These are phyloP conservation scores for Zaprionus africanus DNA, from an alignment of 1,140 invertebrate species.

Conservation along the genomic window DNA sequence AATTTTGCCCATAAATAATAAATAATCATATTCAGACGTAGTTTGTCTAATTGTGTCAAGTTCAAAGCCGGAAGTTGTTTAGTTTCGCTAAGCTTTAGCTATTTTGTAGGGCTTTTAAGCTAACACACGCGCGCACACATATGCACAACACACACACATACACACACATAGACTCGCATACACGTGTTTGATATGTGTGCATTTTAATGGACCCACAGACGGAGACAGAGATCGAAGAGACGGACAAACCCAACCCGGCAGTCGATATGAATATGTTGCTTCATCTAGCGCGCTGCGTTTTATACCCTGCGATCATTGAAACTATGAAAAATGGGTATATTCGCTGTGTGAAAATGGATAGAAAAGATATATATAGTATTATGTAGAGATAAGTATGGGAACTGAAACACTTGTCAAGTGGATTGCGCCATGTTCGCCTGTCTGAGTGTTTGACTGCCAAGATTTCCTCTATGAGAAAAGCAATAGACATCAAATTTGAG, in stretches of 20 bases:
- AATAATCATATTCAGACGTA: not conserved
- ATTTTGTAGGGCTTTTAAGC: conserved; percentile 32
- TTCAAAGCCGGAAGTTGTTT: conserved; percentile 39
- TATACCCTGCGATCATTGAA: too few relatives aligned
- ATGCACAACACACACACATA: not conserved
- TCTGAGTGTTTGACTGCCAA: too few relatives aligned
- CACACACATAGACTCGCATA: not conserved
- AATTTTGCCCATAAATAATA: conserved; percentile 7
- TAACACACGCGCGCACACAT: conserved; percentile 1
- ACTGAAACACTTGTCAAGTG: too few relatives aligned
- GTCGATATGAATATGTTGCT: conserved; percentile 35
- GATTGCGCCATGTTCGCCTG: too few relatives aligned
- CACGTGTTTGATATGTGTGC: conserved; percentile 15
- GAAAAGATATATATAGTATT: too few relatives aligned
- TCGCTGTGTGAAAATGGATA: too few relatives aligned
- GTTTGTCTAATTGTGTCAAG: conserved; percentile 29
- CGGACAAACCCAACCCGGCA: conserved; percentile 55
- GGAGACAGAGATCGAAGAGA: conserved; percentile 9
- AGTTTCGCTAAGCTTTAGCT: conserved; percentile 24
- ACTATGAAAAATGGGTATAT: too few relatives aligned
- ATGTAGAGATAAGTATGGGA: too few relatives aligned
- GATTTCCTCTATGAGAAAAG: too few relatives aligned
- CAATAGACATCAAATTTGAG: too few relatives aligned
- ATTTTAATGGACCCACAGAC: conserved; percentile 32
- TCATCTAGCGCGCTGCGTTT: conserved; percentile 48